Conservation (phyloP, 1,140 invertebrate species). For the Apis mellifera region DNA sequence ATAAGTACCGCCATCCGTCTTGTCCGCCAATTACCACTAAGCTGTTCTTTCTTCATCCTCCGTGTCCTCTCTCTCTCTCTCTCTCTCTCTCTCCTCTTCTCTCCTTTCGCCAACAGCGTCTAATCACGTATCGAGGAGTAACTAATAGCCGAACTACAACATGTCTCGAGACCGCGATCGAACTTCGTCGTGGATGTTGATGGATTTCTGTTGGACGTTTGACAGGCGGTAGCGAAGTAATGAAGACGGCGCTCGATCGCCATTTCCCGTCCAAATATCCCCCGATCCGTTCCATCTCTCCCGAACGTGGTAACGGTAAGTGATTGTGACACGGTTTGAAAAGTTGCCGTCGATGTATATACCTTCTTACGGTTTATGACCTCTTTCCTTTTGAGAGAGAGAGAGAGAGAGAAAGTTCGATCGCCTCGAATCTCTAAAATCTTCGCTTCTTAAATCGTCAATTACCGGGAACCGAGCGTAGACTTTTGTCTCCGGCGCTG, state of each 20-base stretch:
- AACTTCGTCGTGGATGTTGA: constrained; percentile 36
- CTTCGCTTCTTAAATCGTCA: neutral
- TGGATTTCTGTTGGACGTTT: constrained; percentile 32
- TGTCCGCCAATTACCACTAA: constrained; percentile 77
- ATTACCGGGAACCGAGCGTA: neutral
- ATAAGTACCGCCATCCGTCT: constrained; percentile 79
- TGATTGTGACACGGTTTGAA: neutral
- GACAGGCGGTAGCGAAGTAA: constrained; percentile 50
- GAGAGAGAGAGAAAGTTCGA: neutral
- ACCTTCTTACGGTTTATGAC: neutral
- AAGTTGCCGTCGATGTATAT: neutral
- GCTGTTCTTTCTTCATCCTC: constrained; percentile 49
- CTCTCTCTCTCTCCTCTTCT: neutral
- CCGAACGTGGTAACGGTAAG: neutral
- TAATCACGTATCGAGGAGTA: neutral
- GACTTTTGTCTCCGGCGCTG: neutral
- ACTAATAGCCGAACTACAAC: constrained; percentile 1
- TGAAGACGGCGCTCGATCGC: constrained; percentile 46
- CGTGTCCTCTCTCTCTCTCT: neutral
- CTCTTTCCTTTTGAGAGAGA: too few relatives aligned
- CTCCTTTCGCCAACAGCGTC: constrained; percentile 8
- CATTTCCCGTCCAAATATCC: neutral
- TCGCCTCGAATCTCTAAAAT: neutral
- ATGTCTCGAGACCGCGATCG: neutral
- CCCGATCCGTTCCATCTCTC: neutral